These are phyloP conservation scores for Candidula unifasciata DNA, from an alignment of 2,888 invertebrate species.

Conservation along the genomic window DNA sequence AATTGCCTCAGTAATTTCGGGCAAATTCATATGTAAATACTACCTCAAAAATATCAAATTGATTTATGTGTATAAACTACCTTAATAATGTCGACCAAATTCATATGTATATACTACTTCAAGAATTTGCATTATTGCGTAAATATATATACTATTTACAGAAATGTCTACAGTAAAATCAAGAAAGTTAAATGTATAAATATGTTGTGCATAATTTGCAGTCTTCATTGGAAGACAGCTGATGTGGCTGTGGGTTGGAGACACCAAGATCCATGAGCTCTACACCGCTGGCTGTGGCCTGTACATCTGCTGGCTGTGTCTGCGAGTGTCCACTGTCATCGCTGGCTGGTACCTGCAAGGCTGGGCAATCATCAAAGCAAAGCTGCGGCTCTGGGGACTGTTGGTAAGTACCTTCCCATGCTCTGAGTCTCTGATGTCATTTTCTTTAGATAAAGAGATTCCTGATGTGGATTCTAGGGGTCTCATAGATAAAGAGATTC, in stretches of 20 bases:
- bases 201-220: slow-evolving; percentile 56
- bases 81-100: no score
- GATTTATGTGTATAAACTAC: no score
- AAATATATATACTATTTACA: no score
- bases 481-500: no score
- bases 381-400: slow-evolving; percentile 77
- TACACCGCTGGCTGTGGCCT: slow-evolving; percentile 97
- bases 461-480: no score
- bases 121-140: no score
- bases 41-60: no score
- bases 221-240: slow-evolving; percentile 92
- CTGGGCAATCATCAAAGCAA: slow-evolving; percentile 81
- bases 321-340: slow-evolving; percentile 88
- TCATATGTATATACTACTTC: no score
- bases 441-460: neutral
- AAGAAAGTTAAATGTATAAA: no score
- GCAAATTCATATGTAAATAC: no score
- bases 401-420: slow-evolving; percentile 71
- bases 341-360: slow-evolving; percentile 94
- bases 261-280: slow-evolving; percentile 89
- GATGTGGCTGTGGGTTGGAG: slow-evolving; percentile 90
- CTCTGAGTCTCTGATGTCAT: neutral
- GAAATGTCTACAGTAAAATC: no score
- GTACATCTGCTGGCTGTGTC: slow-evolving; percentile 95
- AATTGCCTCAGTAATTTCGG: no score